A percentile compares a stretch with the other conserved stretches of the same genome.
These are phyloP conservation scores for Gnathonemus echidnorhynchus DNA, from an alignment of 2,113 vertebrate genomes.

Conservation along the genomic window DNA sequence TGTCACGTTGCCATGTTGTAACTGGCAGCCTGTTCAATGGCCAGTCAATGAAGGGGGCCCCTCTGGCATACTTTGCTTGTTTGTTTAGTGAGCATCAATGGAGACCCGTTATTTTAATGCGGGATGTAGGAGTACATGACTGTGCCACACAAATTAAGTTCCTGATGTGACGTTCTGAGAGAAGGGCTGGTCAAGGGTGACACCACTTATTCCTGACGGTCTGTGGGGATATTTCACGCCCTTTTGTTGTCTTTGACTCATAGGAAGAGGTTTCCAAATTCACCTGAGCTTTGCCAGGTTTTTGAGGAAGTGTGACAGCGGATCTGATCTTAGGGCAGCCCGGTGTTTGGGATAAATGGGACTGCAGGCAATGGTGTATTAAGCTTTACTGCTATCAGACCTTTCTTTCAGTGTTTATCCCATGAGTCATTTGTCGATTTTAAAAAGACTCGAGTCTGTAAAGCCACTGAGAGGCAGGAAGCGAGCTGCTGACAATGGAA, in stretches of 20 bases:
- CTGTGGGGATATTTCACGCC: not conserved
- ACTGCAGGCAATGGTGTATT: not conserved
- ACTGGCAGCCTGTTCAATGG: not conserved
- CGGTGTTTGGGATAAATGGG: not conserved
- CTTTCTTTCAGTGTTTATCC: not conserved
- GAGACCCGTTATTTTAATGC: not conserved
- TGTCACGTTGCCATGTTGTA: not conserved
- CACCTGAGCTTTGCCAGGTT: not conserved
- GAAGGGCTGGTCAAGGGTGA: not conserved
- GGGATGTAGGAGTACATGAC: not conserved
- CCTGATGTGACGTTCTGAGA: not conserved
- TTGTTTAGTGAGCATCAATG: not conserved
- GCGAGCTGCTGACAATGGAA: not conserved
- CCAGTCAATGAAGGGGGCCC: not conserved
- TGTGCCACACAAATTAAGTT: not conserved
- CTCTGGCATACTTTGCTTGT: not conserved
- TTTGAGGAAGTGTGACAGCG: not conserved
- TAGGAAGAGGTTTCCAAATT: not conserved
- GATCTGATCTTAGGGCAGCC: not conserved
- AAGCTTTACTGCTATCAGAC: not conserved
- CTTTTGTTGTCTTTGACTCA: not conserved
- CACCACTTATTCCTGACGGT: not conserved
- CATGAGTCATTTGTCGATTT: conserved; percentile 4
- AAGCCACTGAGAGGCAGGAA: not conserved
- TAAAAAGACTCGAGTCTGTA: not conserved